phyloP scores from a whole-genome alignment of 2,113 vertebrate genomes.

The Tretioscincus oriximinensis region DNA sequence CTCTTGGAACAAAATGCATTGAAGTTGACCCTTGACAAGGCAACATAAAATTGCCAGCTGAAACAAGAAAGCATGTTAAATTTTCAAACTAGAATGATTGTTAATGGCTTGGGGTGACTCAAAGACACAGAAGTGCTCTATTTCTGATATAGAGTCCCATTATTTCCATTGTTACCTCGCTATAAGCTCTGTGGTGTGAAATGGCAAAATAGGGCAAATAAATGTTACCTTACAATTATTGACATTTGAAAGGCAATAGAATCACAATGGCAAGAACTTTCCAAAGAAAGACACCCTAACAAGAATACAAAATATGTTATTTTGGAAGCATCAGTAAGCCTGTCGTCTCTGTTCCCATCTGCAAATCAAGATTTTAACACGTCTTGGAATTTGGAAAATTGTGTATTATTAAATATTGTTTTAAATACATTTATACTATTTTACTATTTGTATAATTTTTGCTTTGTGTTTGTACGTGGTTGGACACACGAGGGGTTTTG shows the following conservation, averaged over 20 bases:
- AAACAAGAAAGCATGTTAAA: constrained; percentile 7
- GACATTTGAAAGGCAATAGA: background rate
- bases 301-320: background rate
- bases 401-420: too few species aligned
- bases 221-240: background rate
- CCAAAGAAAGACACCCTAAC: background rate
- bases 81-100: constrained; percentile 27
- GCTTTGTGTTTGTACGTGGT: too few species aligned
- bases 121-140: constrained; percentile 21
- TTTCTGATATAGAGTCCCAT: background rate
- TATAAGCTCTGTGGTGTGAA: constrained; percentile 3
- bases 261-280: background rate
- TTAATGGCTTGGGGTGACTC: constrained; percentile 22
- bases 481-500: too few species aligned
- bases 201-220: background rate
- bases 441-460: too few species aligned
- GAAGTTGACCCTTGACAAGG: background rate
- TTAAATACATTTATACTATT: too few species aligned
- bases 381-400: too few species aligned
- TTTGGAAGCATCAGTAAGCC: background rate
- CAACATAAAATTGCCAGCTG: constrained; percentile 26
- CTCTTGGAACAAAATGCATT: background rate
- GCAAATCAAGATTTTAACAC: background rate
- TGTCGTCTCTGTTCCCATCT: background rate
- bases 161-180: constrained; percentile 1